Percentiles rank a stretch among this genome's conserved stretches.
phyloP scores from a whole-genome alignment of 1,140 invertebrate genomes.

The Ceratina japonica region DNA sequence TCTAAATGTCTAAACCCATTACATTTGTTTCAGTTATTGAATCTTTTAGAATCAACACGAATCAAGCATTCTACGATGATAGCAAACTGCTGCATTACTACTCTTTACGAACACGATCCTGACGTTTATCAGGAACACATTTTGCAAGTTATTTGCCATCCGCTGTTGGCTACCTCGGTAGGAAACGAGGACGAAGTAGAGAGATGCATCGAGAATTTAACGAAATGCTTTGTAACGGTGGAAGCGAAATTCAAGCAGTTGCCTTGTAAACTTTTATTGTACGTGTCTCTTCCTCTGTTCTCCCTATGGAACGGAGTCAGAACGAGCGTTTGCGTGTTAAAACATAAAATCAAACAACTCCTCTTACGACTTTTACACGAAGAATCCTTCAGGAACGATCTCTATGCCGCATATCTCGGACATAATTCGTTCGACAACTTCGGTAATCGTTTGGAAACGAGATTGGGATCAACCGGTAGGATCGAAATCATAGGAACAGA shows the following conservation, averaged over 20 bases:
- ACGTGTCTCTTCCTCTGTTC: conserved; percentile 72
- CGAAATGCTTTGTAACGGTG: conserved; percentile 70
- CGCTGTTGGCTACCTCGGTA: conserved; percentile 61
- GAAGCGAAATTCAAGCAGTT: conserved; percentile 74
- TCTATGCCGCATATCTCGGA: conserved; percentile 70
- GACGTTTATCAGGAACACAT: conserved; percentile 73
- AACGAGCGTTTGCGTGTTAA: conserved; percentile 68
- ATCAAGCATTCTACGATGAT: conserved; percentile 78
- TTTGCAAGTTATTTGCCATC: conserved; percentile 76
- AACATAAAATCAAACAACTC: conserved; percentile 69
- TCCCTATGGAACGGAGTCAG: conserved; percentile 69
- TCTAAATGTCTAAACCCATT: no score
- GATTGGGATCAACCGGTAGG: conserved; percentile 72
- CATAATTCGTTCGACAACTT: conserved; percentile 55
- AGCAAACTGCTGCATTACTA: conserved; percentile 79
- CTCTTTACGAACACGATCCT: conserved; percentile 79
- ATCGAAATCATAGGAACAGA: conserved; percentile 64
- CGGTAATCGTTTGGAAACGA: conserved; percentile 66
- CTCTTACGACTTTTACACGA: conserved; percentile 68
- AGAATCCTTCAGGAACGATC: conserved; percentile 50
- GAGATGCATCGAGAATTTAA: conserved; percentile 72
- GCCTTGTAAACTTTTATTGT: conserved; percentile 63
- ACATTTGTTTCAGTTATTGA: conserved; percentile 56
- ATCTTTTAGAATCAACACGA: conserved; percentile 78
- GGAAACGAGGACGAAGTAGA: conserved; percentile 69